Conservation (phyloP, 2,888 invertebrate species). For the Sminthurides aquaticus region DNA sequence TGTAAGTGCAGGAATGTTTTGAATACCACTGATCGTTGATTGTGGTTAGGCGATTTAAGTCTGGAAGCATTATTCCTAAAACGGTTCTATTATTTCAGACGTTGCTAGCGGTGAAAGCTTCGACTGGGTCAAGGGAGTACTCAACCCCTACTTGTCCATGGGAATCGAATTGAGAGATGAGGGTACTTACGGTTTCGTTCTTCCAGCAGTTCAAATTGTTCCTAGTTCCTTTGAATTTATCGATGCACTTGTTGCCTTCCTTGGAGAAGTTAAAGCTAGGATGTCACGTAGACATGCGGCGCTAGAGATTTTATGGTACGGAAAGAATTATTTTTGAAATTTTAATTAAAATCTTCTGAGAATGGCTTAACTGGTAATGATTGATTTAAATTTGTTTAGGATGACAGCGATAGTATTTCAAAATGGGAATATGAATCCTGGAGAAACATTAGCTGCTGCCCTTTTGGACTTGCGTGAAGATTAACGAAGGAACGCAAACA, state of each 20-base stretch:
- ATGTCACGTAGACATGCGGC: conserved; percentile 25
- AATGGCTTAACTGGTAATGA: background rate
- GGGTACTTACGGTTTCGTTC: conserved; percentile 27
- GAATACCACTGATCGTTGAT: too few relatives aligned
- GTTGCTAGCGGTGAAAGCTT: conserved; percentile 35
- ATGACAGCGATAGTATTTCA: conserved; percentile 5
- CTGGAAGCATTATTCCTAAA: too few relatives aligned
- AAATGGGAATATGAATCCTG: background rate
- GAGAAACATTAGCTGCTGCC: too few relatives aligned
- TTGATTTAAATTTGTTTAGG: background rate
- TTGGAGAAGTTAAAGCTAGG: too few relatives aligned
- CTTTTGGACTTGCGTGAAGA: too few relatives aligned
- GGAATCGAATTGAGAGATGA: conserved; percentile 17
- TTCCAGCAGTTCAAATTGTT: conserved; percentile 32
- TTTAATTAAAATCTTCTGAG: background rate
- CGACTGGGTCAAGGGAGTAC: conserved; percentile 38
- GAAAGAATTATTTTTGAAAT: too few relatives aligned
- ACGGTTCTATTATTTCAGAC: conserved; percentile 24
- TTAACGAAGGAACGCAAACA: background rate
- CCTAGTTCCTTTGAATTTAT: conserved; percentile 26
- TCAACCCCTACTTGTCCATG: conserved; percentile 12
- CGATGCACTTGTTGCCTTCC: conserved; percentile 30
- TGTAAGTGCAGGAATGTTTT: too few relatives aligned
- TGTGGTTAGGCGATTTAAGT: too few relatives aligned
- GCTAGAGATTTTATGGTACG: background rate